Evolutionary conservation across 2,888 invertebrate genomes (phyloP).

Genomic region (Eupsilia transversa): DNA sequence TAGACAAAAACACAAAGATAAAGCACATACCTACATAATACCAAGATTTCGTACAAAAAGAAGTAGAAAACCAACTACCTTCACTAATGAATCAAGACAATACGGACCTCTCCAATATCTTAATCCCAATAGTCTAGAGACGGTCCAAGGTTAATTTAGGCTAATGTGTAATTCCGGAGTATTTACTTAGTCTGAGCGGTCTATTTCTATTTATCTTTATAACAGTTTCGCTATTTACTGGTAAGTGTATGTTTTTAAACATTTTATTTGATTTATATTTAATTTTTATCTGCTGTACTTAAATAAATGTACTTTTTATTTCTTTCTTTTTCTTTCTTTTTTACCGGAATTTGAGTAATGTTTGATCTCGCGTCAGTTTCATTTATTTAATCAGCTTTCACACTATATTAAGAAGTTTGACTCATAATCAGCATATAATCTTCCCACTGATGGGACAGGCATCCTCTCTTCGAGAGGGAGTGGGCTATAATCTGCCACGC

Average conservation of each 20-base stretch:
- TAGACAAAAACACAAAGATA: background rate
- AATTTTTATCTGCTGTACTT: too few relatives aligned
- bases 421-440: too few relatives aligned
- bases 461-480: too few relatives aligned
- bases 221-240: background rate
- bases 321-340: too few relatives aligned
- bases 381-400: background rate
- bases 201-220: conserved; percentile 15
- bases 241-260: conserved; percentile 7
- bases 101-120: conserved; percentile 19
- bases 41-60: background rate
- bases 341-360: conserved; percentile 2
- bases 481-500: too few relatives aligned
- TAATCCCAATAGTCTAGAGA: conserved; percentile 15
- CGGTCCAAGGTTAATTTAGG: conserved; percentile 31
- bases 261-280: too few relatives aligned
- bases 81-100: conserved; percentile 24
- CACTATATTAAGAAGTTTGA: background rate
- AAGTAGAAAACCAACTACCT: background rate
- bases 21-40: background rate
- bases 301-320: too few relatives aligned
- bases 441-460: too few relatives aligned
- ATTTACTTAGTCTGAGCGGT: conserved; percentile 41
- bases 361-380: background rate
- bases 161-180: conserved; percentile 49